Evolutionary conservation across 2,113 vertebrate genomes (phyloP), one percentile per base, ranked within the genome.

Genomic region (Monopterus albus): DNA sequence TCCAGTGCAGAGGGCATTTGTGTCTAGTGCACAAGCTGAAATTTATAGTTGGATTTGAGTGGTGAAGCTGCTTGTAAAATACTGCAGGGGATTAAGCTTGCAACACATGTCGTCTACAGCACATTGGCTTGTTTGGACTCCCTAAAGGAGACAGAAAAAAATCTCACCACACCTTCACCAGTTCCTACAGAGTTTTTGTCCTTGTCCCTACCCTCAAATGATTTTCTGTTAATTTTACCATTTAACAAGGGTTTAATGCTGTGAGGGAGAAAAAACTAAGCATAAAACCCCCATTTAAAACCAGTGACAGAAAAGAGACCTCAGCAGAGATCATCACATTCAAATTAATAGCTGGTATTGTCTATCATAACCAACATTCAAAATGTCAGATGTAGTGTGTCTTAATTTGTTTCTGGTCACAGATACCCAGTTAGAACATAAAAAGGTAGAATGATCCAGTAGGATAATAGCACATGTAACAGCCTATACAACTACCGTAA

Each of bases 21-120:
- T 89, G 89, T 88, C 79, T 77, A 69, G 82, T 79, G 76, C 83
- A 86, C 81, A 36, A 82, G 73, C 80, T 87, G 82, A 73, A 89
- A 91, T 89, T 89, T 72, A 91, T 91, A 89, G 87, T 83, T 78
- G 85, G 89, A 92, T 90, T 91, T 89, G 70, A 87, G 88, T 79
- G 80, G 73, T 50, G 73, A 83, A 83, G 80, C 76, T 79, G 83
- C 86, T 91, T 85, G 80, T 87, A 88, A 92, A 92, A 90, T 85
- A 86, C 88, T 90, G 78, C 87, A 89, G 74, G 58, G 86, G 87
- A 93, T 92, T 92, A 93, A 43, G 69, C 58, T 28, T 15, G 55
- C 81, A 82, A 83, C 86, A 86, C 88, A 89, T 91, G 89, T 90
- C 83, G 78, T 87, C 78, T 42, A 25, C 75, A 12, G 78, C 70